A percentile compares a stretch with the other conserved stretches of the same genome.
Evolutionary conservation across 2,797 vertebrate species (phyloP).

Genomic region (Halcyon leucocephala): DNA sequence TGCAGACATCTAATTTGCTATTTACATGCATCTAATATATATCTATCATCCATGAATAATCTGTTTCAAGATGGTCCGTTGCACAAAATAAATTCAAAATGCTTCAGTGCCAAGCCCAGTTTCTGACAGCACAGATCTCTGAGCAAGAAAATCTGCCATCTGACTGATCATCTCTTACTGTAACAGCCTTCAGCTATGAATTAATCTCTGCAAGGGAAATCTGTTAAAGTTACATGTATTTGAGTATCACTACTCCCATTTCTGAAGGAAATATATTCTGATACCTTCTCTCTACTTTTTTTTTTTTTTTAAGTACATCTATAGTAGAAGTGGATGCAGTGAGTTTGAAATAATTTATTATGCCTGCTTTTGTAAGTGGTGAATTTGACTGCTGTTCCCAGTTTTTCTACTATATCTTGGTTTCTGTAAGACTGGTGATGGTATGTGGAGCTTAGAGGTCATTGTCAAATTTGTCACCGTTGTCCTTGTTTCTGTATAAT

Average conservation of each 20-base stretch:
- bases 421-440: background rate
- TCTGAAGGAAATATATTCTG: background rate
- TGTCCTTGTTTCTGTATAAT: background rate
- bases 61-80: slow-evolving; percentile 26
- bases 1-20: background rate
- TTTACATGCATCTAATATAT: background rate
- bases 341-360: background rate
- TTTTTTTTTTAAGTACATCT: background rate
- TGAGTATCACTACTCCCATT: background rate
- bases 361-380: background rate
- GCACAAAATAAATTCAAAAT: slow-evolving; percentile 20
- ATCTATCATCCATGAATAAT: background rate
- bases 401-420: background rate
- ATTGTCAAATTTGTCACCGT: background rate
- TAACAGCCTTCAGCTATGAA: background rate
- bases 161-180: background rate
- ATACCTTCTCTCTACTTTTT: background rate
- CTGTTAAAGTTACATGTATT: background rate
- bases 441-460: background rate
- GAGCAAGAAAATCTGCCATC: background rate
- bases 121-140: background rate
- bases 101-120: background rate
- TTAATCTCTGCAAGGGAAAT: slow-evolving; percentile 2
- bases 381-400: background rate
- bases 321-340: background rate